Base-by-base conservation (phyloP, 2,888 invertebrate species). In the Ichneumon xanthorius region DNA sequence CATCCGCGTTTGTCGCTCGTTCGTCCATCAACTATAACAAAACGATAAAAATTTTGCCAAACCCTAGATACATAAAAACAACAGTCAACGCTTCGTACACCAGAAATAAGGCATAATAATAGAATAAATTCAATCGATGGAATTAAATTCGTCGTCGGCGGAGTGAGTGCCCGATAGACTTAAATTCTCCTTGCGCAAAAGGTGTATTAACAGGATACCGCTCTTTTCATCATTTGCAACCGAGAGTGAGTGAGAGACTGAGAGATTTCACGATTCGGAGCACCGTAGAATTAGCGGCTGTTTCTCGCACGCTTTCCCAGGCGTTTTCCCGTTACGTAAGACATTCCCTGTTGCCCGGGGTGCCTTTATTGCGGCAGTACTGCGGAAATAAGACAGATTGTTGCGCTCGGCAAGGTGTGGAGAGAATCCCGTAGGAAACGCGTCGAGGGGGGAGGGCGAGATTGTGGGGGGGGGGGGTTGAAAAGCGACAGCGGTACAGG, bases 331-430 rank as follows among this genome's bases (percentile, higher is more conserved):
- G 30, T 26, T 30, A 33, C 16, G 63, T 30, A 33, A 63, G 63
- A 63, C 63, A 33, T 63, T 19, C 33, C 14, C 16, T 16, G 9
- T 55, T 55, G n/a, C 61, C 45, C 63, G 63, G 2, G 58, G 26
- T 58, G 58, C 50, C 80, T 76, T 84, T 84, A 84, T 80, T 80
- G 80, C 84, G 58, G 75, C 48, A 45, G 45, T 65, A 63, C 71
- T 70, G 76, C 75, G 63, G 65, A 45, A 77, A 84, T 63, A 84
- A 76, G 79, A 81, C 67, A 11, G 48, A 81, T 55, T 53, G 80
- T 72, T 37, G 53, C 48, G 45, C 53, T 61, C 33, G 65, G 37
- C 58, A 22, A n/a, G 71, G 50, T 37, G 53, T 3, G 73, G 30
- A 81, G 48, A 67, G 70, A 84, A 80, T 76, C 76, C 70, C 80